Base-by-base conservation (phyloP, 2,797 vertebrate genomes). In the Sebastes steindachneri region DNA sequence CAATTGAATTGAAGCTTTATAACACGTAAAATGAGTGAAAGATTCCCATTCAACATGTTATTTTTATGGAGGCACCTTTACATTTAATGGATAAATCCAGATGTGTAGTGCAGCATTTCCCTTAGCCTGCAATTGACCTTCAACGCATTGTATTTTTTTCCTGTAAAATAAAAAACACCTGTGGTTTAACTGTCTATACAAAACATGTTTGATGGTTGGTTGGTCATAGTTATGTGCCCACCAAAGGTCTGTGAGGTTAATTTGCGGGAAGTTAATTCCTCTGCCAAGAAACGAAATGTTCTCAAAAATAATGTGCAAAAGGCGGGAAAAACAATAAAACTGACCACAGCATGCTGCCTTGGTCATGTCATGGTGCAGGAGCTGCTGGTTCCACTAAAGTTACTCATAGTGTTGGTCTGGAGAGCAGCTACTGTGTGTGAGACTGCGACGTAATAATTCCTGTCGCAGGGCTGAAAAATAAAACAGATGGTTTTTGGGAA, bases 401-500 rank as follows among this genome's bases (percentile, higher is more conserved):
- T 68, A 80, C 62, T 86, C 80, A 85, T 67, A n/a, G 58, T 14
- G 75, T 60, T 84, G 71, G 70, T 74, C 57, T 77, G 71, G 57
- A 75, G 33, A 76, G 37, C 37, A 68, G 79, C 78, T 88, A 28
- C 82, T 82, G 80, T 84, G 78, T 68, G 55, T 17, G n/a, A 54
- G 67, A 45, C 57, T 67, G 31, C 0, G 9, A 68, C 68, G 14
- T 33, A 51, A 64, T 31, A 15, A 70, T 84, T 90, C 73, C 80
- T 77, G 88, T 80, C 85, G 83, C 28, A 41, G 73, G 72, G 15
- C 21, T 73, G 35, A 63, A 60, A 51, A 58, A 65, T 12, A 1
- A 80, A 85, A 73, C 55, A 73, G 63, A 68, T 51, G 21, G 55
- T 74, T 75, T 81, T 84, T 73, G 70, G 68, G 63, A 85, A 79